These are phyloP conservation scores for Arnoldichthys spilopterus DNA, from an alignment of 2,797 vertebrate genomes.

Conservation along the genomic window DNA sequence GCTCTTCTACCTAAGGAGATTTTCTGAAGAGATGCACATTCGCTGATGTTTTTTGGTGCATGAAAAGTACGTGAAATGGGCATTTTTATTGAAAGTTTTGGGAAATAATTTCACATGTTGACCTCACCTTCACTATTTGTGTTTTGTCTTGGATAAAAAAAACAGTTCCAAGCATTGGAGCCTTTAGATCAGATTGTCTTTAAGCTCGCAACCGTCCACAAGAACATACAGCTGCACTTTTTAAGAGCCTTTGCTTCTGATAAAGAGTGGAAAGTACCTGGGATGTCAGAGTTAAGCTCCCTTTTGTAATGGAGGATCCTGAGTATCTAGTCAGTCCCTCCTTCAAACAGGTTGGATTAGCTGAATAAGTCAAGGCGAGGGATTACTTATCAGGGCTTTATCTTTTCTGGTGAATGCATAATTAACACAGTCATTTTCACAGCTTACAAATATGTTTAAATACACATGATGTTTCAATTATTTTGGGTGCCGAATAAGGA, in stretches of 20 bases:
- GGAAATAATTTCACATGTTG: background rate
- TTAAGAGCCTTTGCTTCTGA: conserved; percentile 2
- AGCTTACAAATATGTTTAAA: too few species aligned
- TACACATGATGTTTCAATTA: too few species aligned
- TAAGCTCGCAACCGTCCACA: background rate
- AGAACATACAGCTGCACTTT: background rate
- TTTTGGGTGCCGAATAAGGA: too few species aligned
- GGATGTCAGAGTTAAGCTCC: conserved; percentile 42
- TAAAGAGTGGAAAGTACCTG: conserved; percentile 45
- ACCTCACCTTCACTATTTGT: background rate
- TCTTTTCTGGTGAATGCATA: too few species aligned
- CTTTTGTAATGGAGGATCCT: conserved; percentile 40
- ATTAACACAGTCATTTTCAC: background rate
- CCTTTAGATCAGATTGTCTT: background rate
- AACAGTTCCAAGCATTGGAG: background rate
- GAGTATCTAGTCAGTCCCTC: conserved; percentile 40
- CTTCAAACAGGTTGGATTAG: conserved; percentile 52
- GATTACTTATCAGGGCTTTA: background rate
- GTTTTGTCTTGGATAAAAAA: too few species aligned
- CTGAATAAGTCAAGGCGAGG: conserved; percentile 21
- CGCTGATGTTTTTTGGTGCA: too few species aligned
- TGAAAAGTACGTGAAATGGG: background rate
- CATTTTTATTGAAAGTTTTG: background rate
- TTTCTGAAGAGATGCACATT: too few species aligned
- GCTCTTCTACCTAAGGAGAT: too few species aligned